Percentiles rank a stretch among this genome's conserved stretches.
Evolutionary conservation across 2,888 invertebrate species (phyloP).

Genomic region (Amphiduros pacificus): DNA sequence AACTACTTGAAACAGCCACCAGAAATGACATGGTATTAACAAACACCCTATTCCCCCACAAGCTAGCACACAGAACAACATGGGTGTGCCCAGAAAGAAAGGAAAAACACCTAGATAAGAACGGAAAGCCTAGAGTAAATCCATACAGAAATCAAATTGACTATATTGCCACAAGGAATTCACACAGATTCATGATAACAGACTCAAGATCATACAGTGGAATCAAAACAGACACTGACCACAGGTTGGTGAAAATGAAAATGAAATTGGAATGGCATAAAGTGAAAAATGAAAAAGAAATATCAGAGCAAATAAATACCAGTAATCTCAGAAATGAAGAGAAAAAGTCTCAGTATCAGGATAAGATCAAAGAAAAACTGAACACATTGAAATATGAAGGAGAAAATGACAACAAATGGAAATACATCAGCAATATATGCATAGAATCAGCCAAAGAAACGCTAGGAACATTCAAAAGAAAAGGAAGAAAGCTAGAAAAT

Average conservation of each 20-base stretch:
- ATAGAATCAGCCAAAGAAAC: background rate
- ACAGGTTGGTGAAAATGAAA: no score
- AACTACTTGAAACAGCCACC: conserved; percentile 3
- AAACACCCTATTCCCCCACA: conserved; percentile 9
- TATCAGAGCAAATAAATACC: background rate
- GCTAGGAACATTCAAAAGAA: conserved; percentile 4
- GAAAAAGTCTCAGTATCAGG: background rate
- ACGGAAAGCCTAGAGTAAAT: conserved; percentile 8
- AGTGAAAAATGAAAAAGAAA: background rate
- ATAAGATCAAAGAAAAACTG: background rate
- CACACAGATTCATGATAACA: background rate
- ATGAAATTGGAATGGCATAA: background rate
- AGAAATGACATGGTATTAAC: conserved; percentile 1
- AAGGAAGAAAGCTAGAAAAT: background rate
- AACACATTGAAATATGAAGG: background rate
- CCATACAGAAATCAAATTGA: conserved; percentile 12
- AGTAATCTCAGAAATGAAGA: background rate
- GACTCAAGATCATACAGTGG: conserved; percentile 4
- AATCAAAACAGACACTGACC: no score
- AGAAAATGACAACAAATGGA: conserved; percentile 3
- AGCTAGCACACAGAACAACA: conserved; percentile 10
- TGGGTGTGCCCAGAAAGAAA: background rate
- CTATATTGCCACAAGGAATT: background rate
- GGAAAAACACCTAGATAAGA: background rate
- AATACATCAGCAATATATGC: conserved; percentile 1